Percentiles rank a stretch among this genome's conserved stretches.
These are phyloP conservation scores for Pygoscelis antarcticus DNA, from an alignment of 2,113 vertebrate species.

Conservation along the genomic window DNA sequence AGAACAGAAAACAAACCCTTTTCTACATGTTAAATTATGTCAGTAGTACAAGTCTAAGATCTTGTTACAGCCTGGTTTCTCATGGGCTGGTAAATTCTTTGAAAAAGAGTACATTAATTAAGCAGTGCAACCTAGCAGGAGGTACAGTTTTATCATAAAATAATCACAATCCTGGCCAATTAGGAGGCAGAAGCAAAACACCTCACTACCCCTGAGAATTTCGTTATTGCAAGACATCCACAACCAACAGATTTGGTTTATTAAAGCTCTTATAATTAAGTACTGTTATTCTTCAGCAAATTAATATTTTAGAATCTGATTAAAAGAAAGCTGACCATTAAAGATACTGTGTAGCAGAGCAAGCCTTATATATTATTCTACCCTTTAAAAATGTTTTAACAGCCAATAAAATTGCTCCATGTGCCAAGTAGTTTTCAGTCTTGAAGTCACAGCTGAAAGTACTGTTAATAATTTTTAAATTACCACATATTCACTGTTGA, in stretches of 20 bases:
- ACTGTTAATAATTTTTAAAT: constrained; percentile 23
- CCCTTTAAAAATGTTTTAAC: constrained; percentile 14
- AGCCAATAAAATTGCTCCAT: not conserved
- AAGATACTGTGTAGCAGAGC: not conserved
- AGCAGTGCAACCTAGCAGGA: not conserved
- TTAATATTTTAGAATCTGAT: constrained; percentile 25
- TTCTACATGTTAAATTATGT: not conserved
- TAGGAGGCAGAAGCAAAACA: not conserved
- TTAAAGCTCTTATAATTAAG: not conserved
- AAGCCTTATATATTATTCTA: not conserved
- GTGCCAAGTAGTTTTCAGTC: not conserved
- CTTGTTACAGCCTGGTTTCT: not conserved
- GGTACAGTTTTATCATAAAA: not conserved
- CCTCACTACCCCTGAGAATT: not conserved
- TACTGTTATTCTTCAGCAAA: constrained; percentile 20
- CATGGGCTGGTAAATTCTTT: not conserved
- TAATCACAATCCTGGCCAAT: not conserved
- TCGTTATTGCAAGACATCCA: not conserved
- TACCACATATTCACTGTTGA: not conserved
- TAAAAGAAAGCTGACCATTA: constrained; percentile 16
- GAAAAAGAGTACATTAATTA: not conserved
- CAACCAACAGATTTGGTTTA: not conserved
- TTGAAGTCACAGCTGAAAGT: constrained; percentile 5
- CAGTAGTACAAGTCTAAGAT: not conserved
- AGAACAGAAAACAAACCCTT: not conserved